phyloP scores from a whole-genome alignment of 2,797 vertebrate species.

The Moxostoma hubbsi region DNA sequence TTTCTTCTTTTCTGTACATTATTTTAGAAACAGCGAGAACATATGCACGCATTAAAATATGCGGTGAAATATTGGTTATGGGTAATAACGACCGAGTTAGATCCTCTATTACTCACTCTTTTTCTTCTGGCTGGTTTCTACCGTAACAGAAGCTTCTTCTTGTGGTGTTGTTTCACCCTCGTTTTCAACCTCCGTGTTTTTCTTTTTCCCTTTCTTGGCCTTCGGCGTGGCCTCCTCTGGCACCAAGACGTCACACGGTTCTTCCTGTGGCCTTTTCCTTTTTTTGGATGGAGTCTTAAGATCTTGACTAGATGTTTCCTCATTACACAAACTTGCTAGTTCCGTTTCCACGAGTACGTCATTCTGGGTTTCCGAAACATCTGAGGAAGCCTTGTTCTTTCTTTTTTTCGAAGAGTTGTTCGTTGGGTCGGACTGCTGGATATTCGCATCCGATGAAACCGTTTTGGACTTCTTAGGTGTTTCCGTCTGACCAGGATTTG shows the following conservation, averaged over 20 bases:
- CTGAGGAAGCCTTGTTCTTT: conserved; percentile 19
- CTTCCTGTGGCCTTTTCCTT: conserved; percentile 42
- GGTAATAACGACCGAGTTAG: too few species aligned
- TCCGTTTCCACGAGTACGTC: neutral
- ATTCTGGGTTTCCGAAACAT: neutral
- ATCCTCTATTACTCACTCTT: conserved; percentile 69
- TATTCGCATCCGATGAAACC: neutral
- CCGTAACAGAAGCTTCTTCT: conserved; percentile 1
- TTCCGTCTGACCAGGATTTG: neutral
- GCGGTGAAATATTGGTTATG: too few species aligned
- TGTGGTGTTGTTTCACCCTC: neutral
- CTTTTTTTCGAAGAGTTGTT: conserved; percentile 24
- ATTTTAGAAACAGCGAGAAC: neutral
- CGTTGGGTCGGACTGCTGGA: too few species aligned
- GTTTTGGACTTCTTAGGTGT: neutral
- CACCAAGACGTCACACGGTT: conserved; percentile 20
- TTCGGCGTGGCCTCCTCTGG: conserved; percentile 27
- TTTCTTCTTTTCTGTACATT: conserved; percentile 54
- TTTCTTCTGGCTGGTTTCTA: conserved; percentile 49
- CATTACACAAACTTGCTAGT: neutral
- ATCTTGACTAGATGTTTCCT: conserved; percentile 20
- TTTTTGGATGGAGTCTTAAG: conserved; percentile 45
- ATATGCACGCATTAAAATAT: neutral
- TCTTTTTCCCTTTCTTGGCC: conserved; percentile 44
- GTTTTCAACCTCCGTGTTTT: conserved; percentile 40